Evolutionary conservation across 2,888 invertebrate species (phyloP), one percentile per base, ranked within the genome.

Genomic region (Drosophila nigritarsus): DNA sequence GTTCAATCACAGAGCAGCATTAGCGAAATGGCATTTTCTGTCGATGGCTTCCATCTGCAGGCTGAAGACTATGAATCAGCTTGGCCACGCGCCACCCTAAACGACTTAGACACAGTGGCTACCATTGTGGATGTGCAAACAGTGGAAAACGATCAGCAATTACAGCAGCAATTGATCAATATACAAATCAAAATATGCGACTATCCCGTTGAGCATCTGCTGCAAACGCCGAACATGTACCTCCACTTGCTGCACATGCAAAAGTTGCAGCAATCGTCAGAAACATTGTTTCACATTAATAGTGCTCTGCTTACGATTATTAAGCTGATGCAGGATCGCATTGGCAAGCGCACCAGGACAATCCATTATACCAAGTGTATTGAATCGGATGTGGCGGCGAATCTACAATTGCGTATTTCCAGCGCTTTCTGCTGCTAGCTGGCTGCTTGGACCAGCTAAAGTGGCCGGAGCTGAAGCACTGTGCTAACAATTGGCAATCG

Each of bases 201-300:
- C 62, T 93, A 92, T 80, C 93, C 93, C 1, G 79, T 89, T 0
- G 93, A 93, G 58, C 92, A 91, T 65, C 83, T 93, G 30, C 76
- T 93, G 1, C 93, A 93, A 70, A 73, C 90, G 0, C 93, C 93
- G 11, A 81, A 91, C 56, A 83, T 93, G n/a, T 91, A 91, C 38
- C 86, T 89, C 0, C 78, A 84, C 15, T 56, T 92, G 2, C 49
- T 91, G 20, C 72, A 89, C 13, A 30, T 91, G 6, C 91, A 90
- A 64, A 66, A 61, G 8, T 2, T 85, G 20, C 65, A 64, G 0
- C 65, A 66, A 0, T 20, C 45, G 0, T 64, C 55, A 4, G 76
- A 70, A 13, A 65, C 64, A 0, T 54, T 90, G 27, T 74, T 83
- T 29, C 73, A 82, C 4, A 62, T 91, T 0, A 83, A 90, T 6